These are phyloP conservation scores for Pseudomyrmex sp. DNA, from an alignment of 1,140 invertebrate species.

Conservation along the genomic window DNA sequence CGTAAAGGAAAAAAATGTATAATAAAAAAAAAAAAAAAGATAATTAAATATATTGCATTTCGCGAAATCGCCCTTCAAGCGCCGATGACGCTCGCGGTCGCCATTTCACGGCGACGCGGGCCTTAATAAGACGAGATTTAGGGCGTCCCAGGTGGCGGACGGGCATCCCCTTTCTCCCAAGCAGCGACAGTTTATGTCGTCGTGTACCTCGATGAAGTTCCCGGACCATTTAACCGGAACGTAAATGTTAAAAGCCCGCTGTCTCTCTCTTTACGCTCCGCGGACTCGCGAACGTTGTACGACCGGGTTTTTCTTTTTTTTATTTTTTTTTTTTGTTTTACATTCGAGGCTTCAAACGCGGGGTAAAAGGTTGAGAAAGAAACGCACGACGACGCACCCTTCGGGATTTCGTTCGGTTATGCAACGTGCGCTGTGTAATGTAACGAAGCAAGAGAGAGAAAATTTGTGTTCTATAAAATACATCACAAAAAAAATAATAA, in stretches of 20 bases:
- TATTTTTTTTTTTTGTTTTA: slow-evolving; percentile 8
- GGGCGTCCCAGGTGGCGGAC: slow-evolving; percentile 70
- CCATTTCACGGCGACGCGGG: background rate
- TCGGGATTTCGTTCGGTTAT: too few species aligned
- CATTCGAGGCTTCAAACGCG: slow-evolving; percentile 13
- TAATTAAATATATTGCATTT: slow-evolving; percentile 30
- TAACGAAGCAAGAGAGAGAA: too few species aligned
- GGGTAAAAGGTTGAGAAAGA: background rate
- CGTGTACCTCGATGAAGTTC: slow-evolving; percentile 30
- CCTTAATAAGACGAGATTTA: slow-evolving; percentile 75
- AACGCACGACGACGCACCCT: background rate
- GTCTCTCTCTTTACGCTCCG: slow-evolving; percentile 43
- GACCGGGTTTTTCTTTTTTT: slow-evolving; percentile 29
- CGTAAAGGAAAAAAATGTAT: background rate
- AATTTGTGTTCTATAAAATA: too few species aligned
- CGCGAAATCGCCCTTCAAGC: background rate
- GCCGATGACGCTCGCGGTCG: slow-evolving; percentile 4
- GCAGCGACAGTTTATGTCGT: slow-evolving; percentile 41
- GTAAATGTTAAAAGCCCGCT: slow-evolving; percentile 61
- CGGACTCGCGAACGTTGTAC: slow-evolving; percentile 38
- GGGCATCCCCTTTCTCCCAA: background rate
- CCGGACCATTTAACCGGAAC: slow-evolving; percentile 52
- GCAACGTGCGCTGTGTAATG: too few species aligned
- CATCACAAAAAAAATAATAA: too few species aligned
- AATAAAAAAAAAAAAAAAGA: background rate